Percentiles rank a stretch among this genome's conserved stretches.
Conservation (phyloP, 2,113 vertebrate species). For the Harpagus bidentatus region DNA sequence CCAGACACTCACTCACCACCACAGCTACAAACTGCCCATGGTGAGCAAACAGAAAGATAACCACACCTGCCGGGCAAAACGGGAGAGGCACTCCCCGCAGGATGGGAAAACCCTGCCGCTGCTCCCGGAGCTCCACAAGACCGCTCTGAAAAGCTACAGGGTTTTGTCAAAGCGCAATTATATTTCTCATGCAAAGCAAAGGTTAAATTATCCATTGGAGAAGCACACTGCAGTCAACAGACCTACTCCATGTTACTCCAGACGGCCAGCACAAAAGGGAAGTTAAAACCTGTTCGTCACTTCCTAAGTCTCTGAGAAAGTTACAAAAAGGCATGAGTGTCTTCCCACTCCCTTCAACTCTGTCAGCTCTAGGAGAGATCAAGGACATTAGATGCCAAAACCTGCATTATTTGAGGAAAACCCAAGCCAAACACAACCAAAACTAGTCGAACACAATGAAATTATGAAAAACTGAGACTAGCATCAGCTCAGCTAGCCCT, state of each 20-base stretch:
- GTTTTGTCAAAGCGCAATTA: not conserved
- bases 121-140: not conserved
- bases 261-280: not conserved
- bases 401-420: not conserved
- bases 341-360: not conserved
- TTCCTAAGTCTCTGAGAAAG: not conserved
- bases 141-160: not conserved
- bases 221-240: not conserved
- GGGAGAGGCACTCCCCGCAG: not conserved
- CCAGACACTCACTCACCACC: not conserved
- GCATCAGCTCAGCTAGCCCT: not conserved
- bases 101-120: not conserved
- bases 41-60: too few relatives aligned
- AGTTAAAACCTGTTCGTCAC: not conserved
- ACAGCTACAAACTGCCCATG: not conserved
- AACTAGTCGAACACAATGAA: not conserved
- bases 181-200: not conserved
- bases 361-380: not conserved
- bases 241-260: not conserved
- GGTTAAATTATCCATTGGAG: not conserved
- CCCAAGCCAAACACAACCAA: not conserved
- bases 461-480: not conserved
- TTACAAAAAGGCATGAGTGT: not conserved
- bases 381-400: not conserved
- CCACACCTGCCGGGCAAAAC: rapidly evolving